A percentile compares a stretch with the other conserved stretches of the same genome.
Evolutionary conservation across 2,888 invertebrate genomes (phyloP).

Genomic region (Frankliniella intonsa): DNA sequence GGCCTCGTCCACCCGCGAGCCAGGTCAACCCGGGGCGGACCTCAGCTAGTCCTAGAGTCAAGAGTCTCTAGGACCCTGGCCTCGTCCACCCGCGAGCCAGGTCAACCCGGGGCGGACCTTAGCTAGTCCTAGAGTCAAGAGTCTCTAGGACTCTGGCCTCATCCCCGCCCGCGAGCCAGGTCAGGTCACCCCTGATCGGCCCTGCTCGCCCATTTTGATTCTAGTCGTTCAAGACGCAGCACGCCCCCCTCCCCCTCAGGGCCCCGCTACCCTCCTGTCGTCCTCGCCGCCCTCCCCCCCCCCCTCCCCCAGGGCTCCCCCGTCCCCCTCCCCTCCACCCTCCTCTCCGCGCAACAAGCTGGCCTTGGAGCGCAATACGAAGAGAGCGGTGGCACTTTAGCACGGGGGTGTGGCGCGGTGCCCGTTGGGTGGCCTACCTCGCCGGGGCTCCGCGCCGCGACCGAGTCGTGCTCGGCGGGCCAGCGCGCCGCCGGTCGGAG

Average conservation of each 20-base stretch:
- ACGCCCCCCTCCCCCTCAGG: neutral
- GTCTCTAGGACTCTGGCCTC: neutral
- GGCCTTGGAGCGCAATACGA: neutral
- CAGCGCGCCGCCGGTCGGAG: no score
- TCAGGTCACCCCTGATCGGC: neutral
- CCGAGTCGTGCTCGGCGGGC: neutral
- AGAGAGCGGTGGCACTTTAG: neutral
- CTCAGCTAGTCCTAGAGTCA: no score
- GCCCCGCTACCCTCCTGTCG: neutral
- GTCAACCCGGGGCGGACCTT: no score
- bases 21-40: no score
- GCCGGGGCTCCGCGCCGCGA: neutral
- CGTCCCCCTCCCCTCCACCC: neutral
- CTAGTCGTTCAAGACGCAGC: slow-evolving; percentile 3
- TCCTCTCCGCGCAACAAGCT: neutral
- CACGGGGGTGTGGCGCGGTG: neutral
- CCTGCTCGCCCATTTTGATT: neutral
- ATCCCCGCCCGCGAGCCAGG: neutral
- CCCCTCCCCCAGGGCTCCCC: neutral
- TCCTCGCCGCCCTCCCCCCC: neutral
- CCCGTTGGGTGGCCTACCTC: neutral
- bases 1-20: no score
- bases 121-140: neutral
- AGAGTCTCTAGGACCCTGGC: no score
- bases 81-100: no score